Evolutionary conservation across 1,140 invertebrate genomes (phyloP).

Genomic region (Heliothis virescens): DNA sequence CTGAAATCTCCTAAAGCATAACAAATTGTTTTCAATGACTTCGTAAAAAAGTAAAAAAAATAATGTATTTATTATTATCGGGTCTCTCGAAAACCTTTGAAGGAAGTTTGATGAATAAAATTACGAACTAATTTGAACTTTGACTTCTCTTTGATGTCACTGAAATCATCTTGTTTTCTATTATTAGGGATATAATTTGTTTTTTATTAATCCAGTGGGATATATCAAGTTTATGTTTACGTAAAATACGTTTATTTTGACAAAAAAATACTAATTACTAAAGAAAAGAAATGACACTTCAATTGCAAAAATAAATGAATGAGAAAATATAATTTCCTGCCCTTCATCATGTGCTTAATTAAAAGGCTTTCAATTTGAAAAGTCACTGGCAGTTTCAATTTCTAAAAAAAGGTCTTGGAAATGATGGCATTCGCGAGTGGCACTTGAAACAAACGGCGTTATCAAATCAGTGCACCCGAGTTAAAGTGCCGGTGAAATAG

Average conservation of each 20-base stretch:
- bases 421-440: constrained; percentile 69
- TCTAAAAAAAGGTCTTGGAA: constrained; percentile 62
- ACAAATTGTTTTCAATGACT: constrained; percentile 9
- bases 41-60: constrained; percentile 25
- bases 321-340: neutral
- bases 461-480: constrained; percentile 84
- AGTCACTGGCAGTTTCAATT: constrained; percentile 52
- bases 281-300: too few species aligned
- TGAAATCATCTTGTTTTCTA: constrained; percentile 37
- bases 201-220: neutral
- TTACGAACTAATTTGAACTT: constrained; percentile 55
- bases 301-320: neutral
- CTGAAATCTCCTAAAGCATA: neutral
- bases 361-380: constrained; percentile 40
- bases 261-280: too few species aligned
- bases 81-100: constrained; percentile 20
- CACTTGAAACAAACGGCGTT: constrained; percentile 82
- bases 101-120: constrained; percentile 50
- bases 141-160: constrained; percentile 50
- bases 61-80: constrained; percentile 34
- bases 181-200: constrained; percentile 26
- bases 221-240: neutral
- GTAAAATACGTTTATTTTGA: neutral
- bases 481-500: constrained; percentile 82
- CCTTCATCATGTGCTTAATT: constrained; percentile 31